Evolutionary conservation across 2,797 vertebrate species (phyloP).

Genomic region (Spinibarbus caldwelli): DNA sequence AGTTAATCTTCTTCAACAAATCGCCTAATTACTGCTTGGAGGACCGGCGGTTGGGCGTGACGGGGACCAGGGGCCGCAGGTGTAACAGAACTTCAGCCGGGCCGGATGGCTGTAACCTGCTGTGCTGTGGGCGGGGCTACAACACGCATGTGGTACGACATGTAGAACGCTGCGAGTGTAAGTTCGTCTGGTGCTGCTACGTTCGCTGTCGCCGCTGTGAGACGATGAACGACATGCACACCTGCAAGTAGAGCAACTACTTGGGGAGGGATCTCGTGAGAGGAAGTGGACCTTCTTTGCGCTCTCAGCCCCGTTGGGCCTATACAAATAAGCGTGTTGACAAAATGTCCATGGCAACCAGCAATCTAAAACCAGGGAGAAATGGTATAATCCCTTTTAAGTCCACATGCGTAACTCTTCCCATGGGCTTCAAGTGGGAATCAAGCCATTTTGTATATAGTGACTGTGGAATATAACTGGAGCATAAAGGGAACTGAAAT

Average conservation of each 20-base stretch:
- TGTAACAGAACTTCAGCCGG: slow-evolving; percentile 90
- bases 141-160: slow-evolving; percentile 93
- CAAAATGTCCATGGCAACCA: slow-evolving; percentile 28
- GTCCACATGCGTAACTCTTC: slow-evolving; percentile 5
- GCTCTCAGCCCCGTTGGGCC: not conserved
- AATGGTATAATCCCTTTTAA: slow-evolving; percentile 26
- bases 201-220: slow-evolving; percentile 93
- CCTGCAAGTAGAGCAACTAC: slow-evolving; percentile 84
- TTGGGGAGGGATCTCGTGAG: not conserved
- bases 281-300: not conserved
- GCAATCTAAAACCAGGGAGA: not conserved
- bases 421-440: slow-evolving; percentile 8
- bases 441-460: slow-evolving; percentile 44
- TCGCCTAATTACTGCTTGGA: slow-evolving; percentile 96
- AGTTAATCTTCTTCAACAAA: slow-evolving; percentile 89
- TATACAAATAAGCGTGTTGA: slow-evolving; percentile 25
- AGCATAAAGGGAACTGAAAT: slow-evolving; percentile 52
- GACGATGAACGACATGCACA: slow-evolving; percentile 95
- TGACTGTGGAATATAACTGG: slow-evolving; percentile 34
- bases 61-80: slow-evolving; percentile 89
- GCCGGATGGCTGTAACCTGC: slow-evolving; percentile 88
- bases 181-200: slow-evolving; percentile 98
- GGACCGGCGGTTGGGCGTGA: slow-evolving; percentile 83
- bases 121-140: slow-evolving; percentile 96
- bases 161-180: slow-evolving; percentile 92